Evolutionary conservation across 2,888 invertebrate species (phyloP).

Genomic region (Fragum fragum): DNA sequence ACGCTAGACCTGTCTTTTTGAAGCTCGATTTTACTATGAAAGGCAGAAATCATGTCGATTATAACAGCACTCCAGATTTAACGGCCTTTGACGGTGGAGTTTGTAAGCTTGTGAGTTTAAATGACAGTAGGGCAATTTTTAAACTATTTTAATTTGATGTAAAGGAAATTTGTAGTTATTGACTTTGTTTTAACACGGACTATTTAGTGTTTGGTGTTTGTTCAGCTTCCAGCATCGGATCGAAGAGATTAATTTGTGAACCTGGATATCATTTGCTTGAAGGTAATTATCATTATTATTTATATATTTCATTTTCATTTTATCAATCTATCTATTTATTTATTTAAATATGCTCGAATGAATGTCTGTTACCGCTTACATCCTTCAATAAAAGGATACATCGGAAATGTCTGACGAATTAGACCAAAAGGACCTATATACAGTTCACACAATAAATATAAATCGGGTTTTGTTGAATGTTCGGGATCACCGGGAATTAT

Average conservation of each 20-base stretch:
- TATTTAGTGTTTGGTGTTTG: not conserved
- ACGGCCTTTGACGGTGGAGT: not conserved
- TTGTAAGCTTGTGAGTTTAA: conserved; percentile 15
- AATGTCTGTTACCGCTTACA: too few relatives aligned
- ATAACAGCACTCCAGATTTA: conserved; percentile 16
- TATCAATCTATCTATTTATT: too few relatives aligned
- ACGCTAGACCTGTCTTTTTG: conserved; percentile 23
- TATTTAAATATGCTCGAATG: too few relatives aligned
- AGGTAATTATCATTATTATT: not conserved
- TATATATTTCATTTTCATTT: too few relatives aligned
- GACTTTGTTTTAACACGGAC: not conserved
- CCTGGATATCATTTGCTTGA: not conserved
- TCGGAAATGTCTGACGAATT: too few relatives aligned
- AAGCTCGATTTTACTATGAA: conserved; percentile 20
- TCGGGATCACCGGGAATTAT: too few relatives aligned
- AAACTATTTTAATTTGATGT: not conserved
- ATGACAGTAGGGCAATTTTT: conserved; percentile 17
- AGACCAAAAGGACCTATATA: too few relatives aligned
- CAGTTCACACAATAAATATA: too few relatives aligned
- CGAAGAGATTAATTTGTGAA: conserved; percentile 3
- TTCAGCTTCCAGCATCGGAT: not conserved
- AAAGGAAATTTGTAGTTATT: not conserved
- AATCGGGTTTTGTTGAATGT: too few relatives aligned
- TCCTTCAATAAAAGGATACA: too few relatives aligned
- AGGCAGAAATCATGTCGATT: conserved; percentile 28